phyloP scores from a whole-genome alignment of 2,797 vertebrate species.

The Brachymystax lenok region DNA sequence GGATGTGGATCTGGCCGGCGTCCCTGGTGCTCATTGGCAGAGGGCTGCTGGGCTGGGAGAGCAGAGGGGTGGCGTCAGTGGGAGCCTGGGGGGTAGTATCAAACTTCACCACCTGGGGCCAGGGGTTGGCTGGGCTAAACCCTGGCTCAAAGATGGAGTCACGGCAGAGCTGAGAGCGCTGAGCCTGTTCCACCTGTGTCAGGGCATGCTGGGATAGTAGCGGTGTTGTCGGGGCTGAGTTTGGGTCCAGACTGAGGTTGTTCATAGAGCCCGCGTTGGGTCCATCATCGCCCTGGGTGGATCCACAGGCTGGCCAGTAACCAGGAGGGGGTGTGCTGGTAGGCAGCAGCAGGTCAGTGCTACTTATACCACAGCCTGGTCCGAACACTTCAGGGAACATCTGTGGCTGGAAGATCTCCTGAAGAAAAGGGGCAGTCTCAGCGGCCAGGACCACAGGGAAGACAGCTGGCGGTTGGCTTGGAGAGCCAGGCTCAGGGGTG shows the following conservation, averaged over 20 bases:
- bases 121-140: neutral
- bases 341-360: constrained; percentile 13
- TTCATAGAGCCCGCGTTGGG: neutral
- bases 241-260: constrained; percentile 1
- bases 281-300: neutral
- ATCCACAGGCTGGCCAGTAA: constrained; percentile 3
- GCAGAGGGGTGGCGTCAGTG: constrained; percentile 14
- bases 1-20: constrained; percentile 56
- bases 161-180: neutral
- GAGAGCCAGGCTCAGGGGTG: neutral
- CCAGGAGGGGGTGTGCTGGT: constrained; percentile 3
- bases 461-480: neutral
- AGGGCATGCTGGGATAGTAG: neutral
- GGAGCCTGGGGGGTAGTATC: constrained; percentile 1
- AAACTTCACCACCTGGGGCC: neutral
- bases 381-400: neutral
- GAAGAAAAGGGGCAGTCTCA: neutral
- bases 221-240: neutral
- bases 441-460: too few species aligned
- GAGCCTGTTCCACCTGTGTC: constrained; percentile 7
- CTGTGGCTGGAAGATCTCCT: constrained; percentile 2
- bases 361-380: neutral
- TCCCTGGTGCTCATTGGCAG: constrained; percentile 36
- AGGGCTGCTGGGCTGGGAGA: constrained; percentile 12
- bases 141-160: constrained; percentile 14